A percentile compares a stretch with the other conserved stretches of the same genome.
Evolutionary conservation across 1,140 invertebrate genomes (phyloP).

Genomic region (Solenopsis fugax): DNA sequence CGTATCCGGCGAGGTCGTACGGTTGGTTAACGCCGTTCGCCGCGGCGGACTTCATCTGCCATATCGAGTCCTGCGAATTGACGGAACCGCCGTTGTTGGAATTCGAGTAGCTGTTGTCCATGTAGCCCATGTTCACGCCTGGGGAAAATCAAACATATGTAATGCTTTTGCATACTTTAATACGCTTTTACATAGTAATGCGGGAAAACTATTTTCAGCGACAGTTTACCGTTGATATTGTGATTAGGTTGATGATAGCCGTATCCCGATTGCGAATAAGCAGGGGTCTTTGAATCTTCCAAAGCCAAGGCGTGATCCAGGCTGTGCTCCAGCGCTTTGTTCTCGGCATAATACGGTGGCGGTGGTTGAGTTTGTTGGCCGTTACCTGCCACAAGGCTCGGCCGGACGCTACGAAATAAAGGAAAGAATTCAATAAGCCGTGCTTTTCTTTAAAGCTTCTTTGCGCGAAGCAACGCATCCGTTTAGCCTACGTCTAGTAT

Average conservation of each 20-base stretch:
- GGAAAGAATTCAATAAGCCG: constrained; percentile 4
- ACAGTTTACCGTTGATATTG: constrained; percentile 91
- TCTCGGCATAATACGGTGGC: constrained; percentile 95
- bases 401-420: constrained; percentile 86
- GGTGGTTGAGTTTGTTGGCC: constrained; percentile 92
- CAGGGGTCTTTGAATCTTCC: constrained; percentile 93
- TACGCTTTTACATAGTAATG: not conserved
- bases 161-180: not conserved
- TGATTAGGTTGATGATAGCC: constrained; percentile 91
- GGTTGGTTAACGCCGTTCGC: constrained; percentile 89
- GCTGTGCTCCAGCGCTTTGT: constrained; percentile 95
- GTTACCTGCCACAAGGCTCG: constrained; percentile 90
- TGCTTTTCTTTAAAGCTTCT: not conserved
- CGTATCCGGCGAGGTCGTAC: constrained; percentile 94
- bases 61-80: constrained; percentile 97
- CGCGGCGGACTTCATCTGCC: constrained; percentile 96
- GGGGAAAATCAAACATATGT: constrained; percentile 66
- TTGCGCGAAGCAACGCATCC: not conserved
- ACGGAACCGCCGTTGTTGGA: constrained; percentile 97
- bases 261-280: constrained; percentile 94
- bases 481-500: not conserved
- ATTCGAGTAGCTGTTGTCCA: constrained; percentile 96
- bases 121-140: constrained; percentile 95
- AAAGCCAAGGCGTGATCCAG: constrained; percentile 93
- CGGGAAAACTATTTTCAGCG: constrained; percentile 42